These are phyloP conservation scores for Hiodon alosoides DNA, from an alignment of 2,113 vertebrate species.

Conservation along the genomic window DNA sequence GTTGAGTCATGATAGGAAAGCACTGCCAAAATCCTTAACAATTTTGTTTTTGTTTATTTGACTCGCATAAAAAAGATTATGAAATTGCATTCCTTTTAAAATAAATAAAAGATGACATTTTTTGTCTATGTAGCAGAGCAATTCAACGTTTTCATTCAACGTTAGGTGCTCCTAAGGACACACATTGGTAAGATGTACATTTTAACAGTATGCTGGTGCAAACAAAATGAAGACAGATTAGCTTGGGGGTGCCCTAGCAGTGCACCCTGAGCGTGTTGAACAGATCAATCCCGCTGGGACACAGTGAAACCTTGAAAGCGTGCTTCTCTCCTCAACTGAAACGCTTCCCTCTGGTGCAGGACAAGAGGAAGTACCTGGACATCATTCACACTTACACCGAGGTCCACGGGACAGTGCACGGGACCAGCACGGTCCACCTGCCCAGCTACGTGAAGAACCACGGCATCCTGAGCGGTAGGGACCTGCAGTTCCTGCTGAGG, in stretches of 20 bases:
- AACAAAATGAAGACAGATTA: too few relatives aligned
- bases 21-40: neutral
- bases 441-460: constrained; percentile 93
- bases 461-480: constrained; percentile 90
- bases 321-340: neutral
- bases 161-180: too few relatives aligned
- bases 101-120: neutral
- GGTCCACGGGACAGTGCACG: constrained; percentile 91
- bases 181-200: too few relatives aligned
- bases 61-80: neutral
- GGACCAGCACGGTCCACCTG: constrained; percentile 84
- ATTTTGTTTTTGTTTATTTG: neutral
- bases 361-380: constrained; percentile 90
- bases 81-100: neutral
- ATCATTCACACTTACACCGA: constrained; percentile 93
- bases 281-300: neutral
- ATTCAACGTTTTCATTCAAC: neutral
- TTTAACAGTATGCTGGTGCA: too few relatives aligned
- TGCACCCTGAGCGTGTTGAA: too few relatives aligned
- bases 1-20: neutral
- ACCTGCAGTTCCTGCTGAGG: constrained; percentile 90
- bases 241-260: too few relatives aligned
- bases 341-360: constrained; percentile 56
- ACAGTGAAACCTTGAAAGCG: neutral
- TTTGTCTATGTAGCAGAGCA: neutral